phyloP scores from a whole-genome alignment of 2,888 invertebrate genomes.

The Strigamia maritima region DNA sequence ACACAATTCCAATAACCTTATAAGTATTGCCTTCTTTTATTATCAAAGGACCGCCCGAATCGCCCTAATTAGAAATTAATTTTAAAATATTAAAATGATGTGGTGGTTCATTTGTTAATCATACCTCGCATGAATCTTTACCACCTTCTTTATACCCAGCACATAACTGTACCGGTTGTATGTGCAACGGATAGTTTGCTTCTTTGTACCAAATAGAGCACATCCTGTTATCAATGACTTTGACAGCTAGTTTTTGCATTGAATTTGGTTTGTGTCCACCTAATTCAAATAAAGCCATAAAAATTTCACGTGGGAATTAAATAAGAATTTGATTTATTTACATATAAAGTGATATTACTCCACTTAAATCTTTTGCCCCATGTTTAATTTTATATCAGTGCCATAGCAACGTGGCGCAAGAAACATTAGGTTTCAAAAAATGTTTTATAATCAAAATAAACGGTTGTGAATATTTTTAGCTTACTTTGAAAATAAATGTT shows the following conservation, averaged over 20 bases:
- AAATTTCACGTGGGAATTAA: no score
- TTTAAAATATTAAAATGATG: background rate
- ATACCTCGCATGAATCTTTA: constrained; percentile 47
- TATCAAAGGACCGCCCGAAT: constrained; percentile 84
- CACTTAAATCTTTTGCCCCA: no score
- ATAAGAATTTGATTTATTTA: no score
- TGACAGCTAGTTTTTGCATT: constrained; percentile 67
- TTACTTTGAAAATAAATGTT: background rate
- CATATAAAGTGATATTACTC: no score
- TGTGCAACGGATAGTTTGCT: constrained; percentile 69
- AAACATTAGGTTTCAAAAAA: no score
- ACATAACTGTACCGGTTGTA: constrained; percentile 63
- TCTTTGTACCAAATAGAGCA: constrained; percentile 74
- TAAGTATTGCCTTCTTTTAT: constrained; percentile 57
- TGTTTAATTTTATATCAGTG: no score
- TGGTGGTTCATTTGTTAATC: constrained; percentile 14
- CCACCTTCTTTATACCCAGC: constrained; percentile 48
- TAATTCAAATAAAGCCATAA: background rate
- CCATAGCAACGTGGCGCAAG: no score
- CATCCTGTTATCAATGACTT: constrained; percentile 68
- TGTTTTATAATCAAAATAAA: no score
- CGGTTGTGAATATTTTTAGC: background rate
- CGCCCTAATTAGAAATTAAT: constrained; percentile 63
- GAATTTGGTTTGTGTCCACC: background rate
- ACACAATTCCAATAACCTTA: constrained; percentile 73